A percentile compares a stretch with the other conserved stretches of the same genome.
Evolutionary conservation across 2,888 invertebrate genomes (phyloP).

Genomic region (Dryobota labecula): DNA sequence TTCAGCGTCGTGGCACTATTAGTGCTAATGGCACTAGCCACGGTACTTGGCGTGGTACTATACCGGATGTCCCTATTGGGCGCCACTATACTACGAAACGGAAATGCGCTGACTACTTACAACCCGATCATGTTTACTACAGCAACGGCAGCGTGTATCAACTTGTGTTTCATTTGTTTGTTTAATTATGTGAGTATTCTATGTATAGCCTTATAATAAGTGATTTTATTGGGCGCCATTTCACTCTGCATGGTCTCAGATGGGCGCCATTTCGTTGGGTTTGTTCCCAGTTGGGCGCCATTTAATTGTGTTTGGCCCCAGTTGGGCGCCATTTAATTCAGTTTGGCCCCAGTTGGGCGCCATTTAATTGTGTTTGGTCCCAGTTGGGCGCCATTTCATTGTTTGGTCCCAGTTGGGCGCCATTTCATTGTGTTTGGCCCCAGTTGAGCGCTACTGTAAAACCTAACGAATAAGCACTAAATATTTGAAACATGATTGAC

Average conservation of each 20-base stretch:
- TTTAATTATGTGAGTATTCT: conserved; percentile 85
- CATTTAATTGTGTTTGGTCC: neutral
- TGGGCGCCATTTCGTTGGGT: neutral
- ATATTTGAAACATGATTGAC: neutral
- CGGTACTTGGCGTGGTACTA: conserved; percentile 97
- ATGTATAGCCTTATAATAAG: neutral
- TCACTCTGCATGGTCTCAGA: neutral
- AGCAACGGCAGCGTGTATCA: conserved; percentile 97
- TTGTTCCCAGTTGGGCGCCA: neutral
- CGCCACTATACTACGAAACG: conserved; percentile 91
- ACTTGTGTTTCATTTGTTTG: conserved; percentile 96
- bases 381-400: neutral
- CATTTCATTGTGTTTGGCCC: neutral
- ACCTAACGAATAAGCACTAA: neutral
- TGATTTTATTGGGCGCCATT: neutral
- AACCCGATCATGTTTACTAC: conserved; percentile 96
- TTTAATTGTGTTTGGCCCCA: too few relatives aligned
- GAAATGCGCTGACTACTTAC: conserved; percentile 92
- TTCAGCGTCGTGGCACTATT: conserved; percentile 96
- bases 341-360: conserved; percentile 1
- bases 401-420: neutral
- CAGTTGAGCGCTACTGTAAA: conserved; percentile 2
- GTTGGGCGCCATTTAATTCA: neutral
- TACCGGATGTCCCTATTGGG: conserved; percentile 96
- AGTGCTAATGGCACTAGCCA: conserved; percentile 96